Conservation (phyloP, 2,113 vertebrate genomes). For the Turdus rufiventris region DNA sequence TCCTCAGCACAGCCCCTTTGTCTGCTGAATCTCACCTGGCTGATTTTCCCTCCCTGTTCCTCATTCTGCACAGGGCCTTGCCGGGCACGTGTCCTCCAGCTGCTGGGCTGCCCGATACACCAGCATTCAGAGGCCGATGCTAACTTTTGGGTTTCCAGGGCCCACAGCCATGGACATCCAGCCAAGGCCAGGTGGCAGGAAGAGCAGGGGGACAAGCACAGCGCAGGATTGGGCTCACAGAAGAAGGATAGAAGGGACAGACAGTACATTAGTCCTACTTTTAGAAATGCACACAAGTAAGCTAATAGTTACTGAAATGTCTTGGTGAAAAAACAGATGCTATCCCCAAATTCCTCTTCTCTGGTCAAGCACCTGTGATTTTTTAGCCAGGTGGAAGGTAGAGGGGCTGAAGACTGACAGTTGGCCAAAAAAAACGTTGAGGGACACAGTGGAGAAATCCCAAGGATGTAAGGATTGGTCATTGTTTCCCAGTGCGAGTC, state of each 20-base stretch:
- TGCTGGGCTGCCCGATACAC: background rate
- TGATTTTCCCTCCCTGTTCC: background rate
- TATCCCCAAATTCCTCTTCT: background rate
- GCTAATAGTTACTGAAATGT: background rate
- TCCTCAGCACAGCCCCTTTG: background rate
- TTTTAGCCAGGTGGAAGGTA: background rate
- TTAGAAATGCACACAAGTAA: background rate
- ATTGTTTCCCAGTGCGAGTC: background rate
- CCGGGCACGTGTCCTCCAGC: background rate
- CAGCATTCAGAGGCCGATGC: background rate
- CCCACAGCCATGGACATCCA: background rate
- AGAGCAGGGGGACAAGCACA: background rate
- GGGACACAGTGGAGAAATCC: background rate
- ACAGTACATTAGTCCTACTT: background rate
- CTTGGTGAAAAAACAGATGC: background rate
- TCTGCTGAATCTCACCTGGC: background rate
- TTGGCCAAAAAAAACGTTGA: background rate
- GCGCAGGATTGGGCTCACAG: background rate
- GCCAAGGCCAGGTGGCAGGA: background rate
- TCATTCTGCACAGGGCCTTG: rapidly evolving
- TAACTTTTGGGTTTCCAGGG: background rate
- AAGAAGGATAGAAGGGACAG: background rate
- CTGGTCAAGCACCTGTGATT: background rate
- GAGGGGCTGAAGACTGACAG: background rate
- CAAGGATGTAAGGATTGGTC: background rate